Evolutionary conservation across 2,888 invertebrate species (phyloP).

Genomic region (Allophyes oxyacanthae): DNA sequence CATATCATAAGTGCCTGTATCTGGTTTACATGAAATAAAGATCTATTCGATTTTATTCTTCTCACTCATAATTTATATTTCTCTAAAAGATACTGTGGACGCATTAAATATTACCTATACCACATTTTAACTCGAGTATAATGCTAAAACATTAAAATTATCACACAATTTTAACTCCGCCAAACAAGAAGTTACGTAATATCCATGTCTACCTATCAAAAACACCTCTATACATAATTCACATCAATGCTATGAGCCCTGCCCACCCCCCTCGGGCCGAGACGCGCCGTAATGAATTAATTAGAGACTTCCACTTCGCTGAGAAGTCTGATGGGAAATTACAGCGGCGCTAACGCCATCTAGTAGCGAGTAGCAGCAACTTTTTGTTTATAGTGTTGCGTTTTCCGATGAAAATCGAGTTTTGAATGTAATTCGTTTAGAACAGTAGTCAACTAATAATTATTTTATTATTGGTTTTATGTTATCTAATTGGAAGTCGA

Average conservation of each 20-base stretch:
- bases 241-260: slow-evolving; percentile 46
- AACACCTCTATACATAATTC: slow-evolving; percentile 49
- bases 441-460: too few relatives aligned
- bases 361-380: slow-evolving; percentile 58
- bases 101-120: too few relatives aligned
- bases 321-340: slow-evolving; percentile 54
- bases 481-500: too few relatives aligned
- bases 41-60: too few relatives aligned
- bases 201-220: slow-evolving; percentile 35
- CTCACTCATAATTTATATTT: too few relatives aligned
- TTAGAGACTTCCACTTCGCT: slow-evolving; percentile 56
- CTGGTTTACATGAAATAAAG: too few relatives aligned
- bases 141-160: too few relatives aligned
- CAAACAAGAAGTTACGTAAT: slow-evolving; percentile 14
- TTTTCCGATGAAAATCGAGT: slow-evolving; percentile 1
- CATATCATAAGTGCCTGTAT: too few relatives aligned
- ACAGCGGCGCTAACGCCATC: slow-evolving; percentile 53
- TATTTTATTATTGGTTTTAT: too few relatives aligned
- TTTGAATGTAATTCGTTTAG: too few relatives aligned
- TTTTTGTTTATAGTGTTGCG: slow-evolving; percentile 24
- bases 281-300: slow-evolving; percentile 60
- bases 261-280: slow-evolving; percentile 45
- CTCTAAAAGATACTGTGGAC: too few relatives aligned
- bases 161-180: background rate
- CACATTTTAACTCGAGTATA: too few relatives aligned